Percentiles rank a stretch among this genome's conserved stretches.
Evolutionary conservation across 2,113 vertebrate genomes (phyloP).

Genomic region (Etia nguti): DNA sequence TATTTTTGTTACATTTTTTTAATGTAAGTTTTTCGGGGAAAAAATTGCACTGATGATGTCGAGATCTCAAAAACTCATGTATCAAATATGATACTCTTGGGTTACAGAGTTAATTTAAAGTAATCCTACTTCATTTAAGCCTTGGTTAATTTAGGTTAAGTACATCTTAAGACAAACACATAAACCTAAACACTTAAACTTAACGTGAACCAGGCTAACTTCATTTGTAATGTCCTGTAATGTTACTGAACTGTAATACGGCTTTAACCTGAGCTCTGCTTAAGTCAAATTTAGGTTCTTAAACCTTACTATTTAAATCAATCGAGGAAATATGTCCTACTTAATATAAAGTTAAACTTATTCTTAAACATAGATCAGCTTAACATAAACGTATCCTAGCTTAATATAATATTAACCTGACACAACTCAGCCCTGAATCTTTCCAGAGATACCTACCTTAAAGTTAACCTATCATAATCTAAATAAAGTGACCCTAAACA

Average conservation of each 20-base stretch:
- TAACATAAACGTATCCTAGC: not conserved
- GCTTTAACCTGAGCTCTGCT: not conserved
- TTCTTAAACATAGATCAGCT: not conserved
- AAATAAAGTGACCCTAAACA: not conserved
- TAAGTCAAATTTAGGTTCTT: not conserved
- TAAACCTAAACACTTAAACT: not conserved
- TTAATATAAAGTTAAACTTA: not conserved
- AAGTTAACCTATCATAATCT: not conserved
- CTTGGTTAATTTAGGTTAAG: not conserved
- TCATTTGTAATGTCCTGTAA: not conserved
- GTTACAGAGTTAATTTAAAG: not conserved
- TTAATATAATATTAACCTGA: not conserved
- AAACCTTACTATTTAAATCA: not conserved
- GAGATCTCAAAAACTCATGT: not conserved
- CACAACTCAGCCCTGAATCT: not conserved
- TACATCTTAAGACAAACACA: not conserved
- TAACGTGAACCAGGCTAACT: not conserved
- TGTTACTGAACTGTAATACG: not conserved
- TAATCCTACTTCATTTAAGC: not conserved
- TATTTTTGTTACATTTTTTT: not conserved
- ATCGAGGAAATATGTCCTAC: not conserved
- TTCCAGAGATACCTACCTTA: not conserved
- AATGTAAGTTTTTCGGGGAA: not conserved
- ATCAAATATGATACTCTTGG: not conserved
- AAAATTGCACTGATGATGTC: not conserved